Percentiles rank a stretch among this genome's conserved stretches.
Conservation (phyloP, 2,888 invertebrate genomes). For the Melipona beecheii region DNA sequence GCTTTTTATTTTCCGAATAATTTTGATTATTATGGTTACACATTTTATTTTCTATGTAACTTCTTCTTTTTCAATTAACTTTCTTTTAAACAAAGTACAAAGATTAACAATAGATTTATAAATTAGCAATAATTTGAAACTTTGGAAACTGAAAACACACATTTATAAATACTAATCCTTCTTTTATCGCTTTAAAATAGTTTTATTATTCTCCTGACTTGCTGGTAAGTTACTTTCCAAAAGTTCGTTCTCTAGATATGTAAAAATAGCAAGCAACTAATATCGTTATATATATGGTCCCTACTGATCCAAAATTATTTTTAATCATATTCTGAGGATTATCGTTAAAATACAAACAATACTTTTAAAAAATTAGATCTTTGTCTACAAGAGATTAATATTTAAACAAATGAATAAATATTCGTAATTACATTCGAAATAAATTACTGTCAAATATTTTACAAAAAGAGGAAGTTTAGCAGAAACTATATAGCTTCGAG, state of each 20-base stretch:
- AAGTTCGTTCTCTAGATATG: slow-evolving; percentile 24
- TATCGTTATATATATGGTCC: slow-evolving; percentile 42
- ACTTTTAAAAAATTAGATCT: not conserved
- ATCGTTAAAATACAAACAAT: slow-evolving; percentile 4
- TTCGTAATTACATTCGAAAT: not conserved
- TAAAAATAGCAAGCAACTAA: slow-evolving; percentile 47
- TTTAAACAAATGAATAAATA: slow-evolving; percentile 1
- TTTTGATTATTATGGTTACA: not conserved
- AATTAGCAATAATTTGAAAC: slow-evolving; percentile 8
- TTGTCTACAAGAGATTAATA: not conserved
- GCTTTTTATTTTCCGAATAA: slow-evolving; percentile 9
- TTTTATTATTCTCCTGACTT: slow-evolving; percentile 2
- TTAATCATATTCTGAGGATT: slow-evolving; percentile 13
- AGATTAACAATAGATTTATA: slow-evolving; percentile 10
- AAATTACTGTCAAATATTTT: slow-evolving; percentile 3
- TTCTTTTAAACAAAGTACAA: not conserved
- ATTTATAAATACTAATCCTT: not conserved
- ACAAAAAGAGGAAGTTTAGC: slow-evolving; percentile 10
- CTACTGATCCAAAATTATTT: slow-evolving; percentile 50
- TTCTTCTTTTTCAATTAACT: slow-evolving; percentile 1
- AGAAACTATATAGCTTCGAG: slow-evolving; percentile 34
- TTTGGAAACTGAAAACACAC: not conserved
- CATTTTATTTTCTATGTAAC: slow-evolving; percentile 13
- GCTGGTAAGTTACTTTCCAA: slow-evolving; percentile 2
- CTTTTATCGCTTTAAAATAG: not conserved